Percentiles rank a stretch among this genome's conserved stretches.
Conservation (phyloP, 2,113 vertebrate species). For the Muscicapa adusta region DNA sequence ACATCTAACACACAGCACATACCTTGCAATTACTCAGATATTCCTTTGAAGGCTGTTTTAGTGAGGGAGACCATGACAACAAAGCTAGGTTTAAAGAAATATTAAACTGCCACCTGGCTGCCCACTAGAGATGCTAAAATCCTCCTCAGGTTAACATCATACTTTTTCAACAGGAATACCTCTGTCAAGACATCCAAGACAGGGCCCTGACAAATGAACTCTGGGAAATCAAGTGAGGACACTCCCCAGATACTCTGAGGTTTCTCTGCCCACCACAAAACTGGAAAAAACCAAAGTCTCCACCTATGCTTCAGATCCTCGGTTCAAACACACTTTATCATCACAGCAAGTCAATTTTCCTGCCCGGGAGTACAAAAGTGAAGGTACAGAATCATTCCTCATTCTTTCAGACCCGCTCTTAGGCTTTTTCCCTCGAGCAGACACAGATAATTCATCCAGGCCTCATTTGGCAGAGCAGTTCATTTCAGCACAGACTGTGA, state of each 20-base stretch:
- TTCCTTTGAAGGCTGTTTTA: conserved; percentile 19
- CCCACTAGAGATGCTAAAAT: not conserved
- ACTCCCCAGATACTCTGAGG: not conserved
- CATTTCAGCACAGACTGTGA: not conserved
- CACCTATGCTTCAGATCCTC: not conserved
- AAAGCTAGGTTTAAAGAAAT: not conserved
- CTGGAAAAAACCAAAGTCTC: not conserved
- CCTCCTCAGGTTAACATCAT: not conserved
- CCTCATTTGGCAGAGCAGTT: conserved; percentile 1
- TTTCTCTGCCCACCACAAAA: not conserved
- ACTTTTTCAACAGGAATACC: not conserved
- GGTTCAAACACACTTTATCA: conserved; percentile 12
- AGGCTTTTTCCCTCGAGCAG: not conserved
- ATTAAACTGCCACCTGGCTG: not conserved
- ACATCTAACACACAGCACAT: not conserved
- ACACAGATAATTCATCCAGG: not conserved
- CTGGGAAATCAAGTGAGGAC: not conserved
- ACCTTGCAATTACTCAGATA: conserved; percentile 4
- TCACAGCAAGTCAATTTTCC: not conserved
- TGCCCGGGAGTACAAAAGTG: not conserved
- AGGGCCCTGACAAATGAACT: not conserved
- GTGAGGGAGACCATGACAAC: not conserved
- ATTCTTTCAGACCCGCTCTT: not conserved
- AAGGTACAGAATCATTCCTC: conserved; percentile 7
- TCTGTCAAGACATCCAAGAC: not conserved